Evolutionary conservation across 2,888 invertebrate genomes (phyloP).

Genomic region (Oscheius sp.): DNA sequence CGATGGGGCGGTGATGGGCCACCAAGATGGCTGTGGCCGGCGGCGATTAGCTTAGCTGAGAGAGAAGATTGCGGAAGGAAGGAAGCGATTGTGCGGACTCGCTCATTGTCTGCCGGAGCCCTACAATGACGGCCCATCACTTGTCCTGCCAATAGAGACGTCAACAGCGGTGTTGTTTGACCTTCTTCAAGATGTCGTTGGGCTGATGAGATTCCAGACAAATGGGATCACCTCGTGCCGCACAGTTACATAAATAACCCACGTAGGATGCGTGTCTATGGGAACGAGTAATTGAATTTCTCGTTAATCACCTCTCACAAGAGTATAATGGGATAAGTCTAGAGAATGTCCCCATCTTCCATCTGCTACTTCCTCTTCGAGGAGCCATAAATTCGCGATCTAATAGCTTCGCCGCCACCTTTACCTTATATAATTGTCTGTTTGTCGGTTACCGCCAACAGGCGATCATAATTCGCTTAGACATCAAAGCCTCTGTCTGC

Average conservation of each 20-base stretch:
- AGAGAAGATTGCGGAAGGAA: conserved; percentile 34
- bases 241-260: neutral
- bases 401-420: conserved; percentile 13
- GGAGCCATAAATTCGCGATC: neutral
- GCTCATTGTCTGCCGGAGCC: conserved; percentile 28
- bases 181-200: neutral
- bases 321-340: no score
- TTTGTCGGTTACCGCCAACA: neutral
- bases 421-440: conserved; percentile 15
- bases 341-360: neutral
- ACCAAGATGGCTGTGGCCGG: conserved; percentile 29
- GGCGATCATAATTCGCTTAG: conserved; percentile 9
- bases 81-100: conserved; percentile 32
- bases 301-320: neutral
- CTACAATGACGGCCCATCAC: conserved; percentile 21
- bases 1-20: conserved; percentile 25
- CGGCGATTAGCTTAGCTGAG: conserved; percentile 27
- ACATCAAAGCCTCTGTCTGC: neutral
- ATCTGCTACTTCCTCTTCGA: neutral
- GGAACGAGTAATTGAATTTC: neutral
- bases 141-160: conserved; percentile 22
- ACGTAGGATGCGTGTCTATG: conserved; percentile 1
- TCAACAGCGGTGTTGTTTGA: conserved; percentile 12
- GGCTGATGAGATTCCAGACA: neutral
- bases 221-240: neutral